phyloP scores from a whole-genome alignment of 2,888 invertebrate genomes.

The Syrphus vitripennis region DNA sequence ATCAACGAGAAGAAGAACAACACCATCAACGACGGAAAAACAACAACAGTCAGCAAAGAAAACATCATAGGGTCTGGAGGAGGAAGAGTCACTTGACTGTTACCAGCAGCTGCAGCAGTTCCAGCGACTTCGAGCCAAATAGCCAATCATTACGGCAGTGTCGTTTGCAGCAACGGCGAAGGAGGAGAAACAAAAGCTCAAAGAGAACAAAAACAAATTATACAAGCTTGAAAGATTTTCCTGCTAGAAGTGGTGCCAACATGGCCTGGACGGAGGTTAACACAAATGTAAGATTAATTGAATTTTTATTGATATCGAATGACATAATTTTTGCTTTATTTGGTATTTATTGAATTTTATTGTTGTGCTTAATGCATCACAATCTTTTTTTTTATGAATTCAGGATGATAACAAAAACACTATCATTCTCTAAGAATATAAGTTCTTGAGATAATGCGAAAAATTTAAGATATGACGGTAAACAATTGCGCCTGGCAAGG shows the following conservation, averaged over 20 bases:
- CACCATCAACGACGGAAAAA: not conserved
- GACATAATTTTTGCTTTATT: not conserved
- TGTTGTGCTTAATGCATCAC: not conserved
- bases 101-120: not conserved
- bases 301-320: conserved; percentile 9
- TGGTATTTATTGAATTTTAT: not conserved
- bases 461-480: not conserved
- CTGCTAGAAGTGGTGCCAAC: conserved; percentile 18
- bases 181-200: not conserved
- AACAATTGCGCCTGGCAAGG: conserved; percentile 37
- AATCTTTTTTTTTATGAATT: not conserved
- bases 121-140: not conserved
- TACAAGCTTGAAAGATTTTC: not conserved
- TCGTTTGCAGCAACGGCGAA: not conserved
- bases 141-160: not conserved
- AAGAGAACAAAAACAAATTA: not conserved
- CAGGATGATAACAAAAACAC: not conserved
- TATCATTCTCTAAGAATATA: too few species aligned
- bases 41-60: not conserved
- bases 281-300: conserved; percentile 17
- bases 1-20: not conserved
- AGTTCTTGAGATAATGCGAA: not conserved
- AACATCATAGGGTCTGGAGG: not conserved
- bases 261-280: conserved; percentile 70
- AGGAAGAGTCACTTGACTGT: not conserved